Percentiles rank a stretch among this genome's conserved stretches.
Evolutionary conservation across 2,113 vertebrate species (phyloP).

Genomic region (Melanocharis versteri): DNA sequence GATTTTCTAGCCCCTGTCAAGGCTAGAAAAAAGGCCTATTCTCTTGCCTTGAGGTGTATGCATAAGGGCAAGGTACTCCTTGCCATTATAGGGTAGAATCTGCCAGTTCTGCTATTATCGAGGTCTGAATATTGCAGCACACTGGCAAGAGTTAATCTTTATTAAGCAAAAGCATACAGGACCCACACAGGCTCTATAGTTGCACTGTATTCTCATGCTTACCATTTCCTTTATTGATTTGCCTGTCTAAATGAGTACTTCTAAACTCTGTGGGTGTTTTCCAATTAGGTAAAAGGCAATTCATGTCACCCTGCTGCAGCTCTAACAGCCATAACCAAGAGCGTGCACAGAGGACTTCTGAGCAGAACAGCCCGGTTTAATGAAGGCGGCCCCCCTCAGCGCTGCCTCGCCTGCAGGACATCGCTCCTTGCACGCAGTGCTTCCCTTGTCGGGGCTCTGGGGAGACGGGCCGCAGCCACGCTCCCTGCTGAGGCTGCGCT

Average conservation of each 20-base stretch:
- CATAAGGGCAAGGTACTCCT: not conserved
- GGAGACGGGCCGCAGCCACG: not conserved
- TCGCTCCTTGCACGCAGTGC: not conserved
- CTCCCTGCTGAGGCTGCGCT: not conserved
- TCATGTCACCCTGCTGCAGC: conserved; percentile 65
- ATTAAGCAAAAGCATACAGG: conserved; percentile 56
- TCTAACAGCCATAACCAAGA: conserved; percentile 63
- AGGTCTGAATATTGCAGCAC: not conserved
- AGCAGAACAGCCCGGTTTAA: conserved; percentile 69
- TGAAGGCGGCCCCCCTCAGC: conserved; percentile 52
- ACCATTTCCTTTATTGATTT: conserved; percentile 76
- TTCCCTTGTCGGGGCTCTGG: not conserved
- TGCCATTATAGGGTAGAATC: not conserved
- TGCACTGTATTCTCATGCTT: conserved; percentile 28
- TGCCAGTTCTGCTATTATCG: not conserved
- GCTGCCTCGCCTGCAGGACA: conserved; percentile 37
- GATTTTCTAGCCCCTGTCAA: not conserved
- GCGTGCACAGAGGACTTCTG: conserved; percentile 43
- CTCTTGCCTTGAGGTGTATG: not conserved
- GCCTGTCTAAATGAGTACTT: conserved; percentile 73
- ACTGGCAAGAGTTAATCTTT: conserved; percentile 63
- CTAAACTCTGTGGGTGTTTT: conserved; percentile 75
- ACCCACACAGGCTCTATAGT: not conserved
- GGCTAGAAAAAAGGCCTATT: not conserved
- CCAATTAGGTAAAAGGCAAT: conserved; percentile 81